Percentiles rank a stretch among this genome's conserved stretches.
These are phyloP conservation scores for Centroberyx gerrardi DNA, from an alignment of 2,797 vertebrate genomes.

Conservation along the genomic window DNA sequence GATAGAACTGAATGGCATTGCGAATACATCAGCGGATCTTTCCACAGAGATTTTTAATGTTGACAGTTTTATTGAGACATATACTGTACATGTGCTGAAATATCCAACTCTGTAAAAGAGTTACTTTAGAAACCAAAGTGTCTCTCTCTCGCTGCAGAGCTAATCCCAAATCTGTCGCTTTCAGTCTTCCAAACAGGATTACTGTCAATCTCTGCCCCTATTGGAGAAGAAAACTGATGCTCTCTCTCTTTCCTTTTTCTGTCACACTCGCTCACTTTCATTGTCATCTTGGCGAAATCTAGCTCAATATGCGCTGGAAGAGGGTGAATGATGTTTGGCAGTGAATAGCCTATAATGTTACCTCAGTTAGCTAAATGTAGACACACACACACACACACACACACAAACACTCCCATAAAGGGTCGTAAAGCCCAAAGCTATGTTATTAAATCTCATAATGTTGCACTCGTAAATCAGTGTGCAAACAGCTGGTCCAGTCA, in stretches of 20 bases:
- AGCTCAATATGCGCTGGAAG: slow-evolving; percentile 37
- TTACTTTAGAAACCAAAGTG: slow-evolving; percentile 52
- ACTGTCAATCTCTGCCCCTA: slow-evolving; percentile 61
- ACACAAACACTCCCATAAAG: slow-evolving; percentile 55
- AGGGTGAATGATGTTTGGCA: slow-evolving; percentile 64
- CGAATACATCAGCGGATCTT: background rate
- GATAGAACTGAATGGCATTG: slow-evolving; percentile 9
- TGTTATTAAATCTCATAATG: slow-evolving; percentile 76
- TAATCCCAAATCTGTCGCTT: slow-evolving; percentile 74
- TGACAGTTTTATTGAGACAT: slow-evolving; percentile 75
- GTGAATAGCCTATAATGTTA: slow-evolving; percentile 60
- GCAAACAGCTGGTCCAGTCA: slow-evolving; percentile 60
- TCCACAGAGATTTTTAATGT: slow-evolving; percentile 35
- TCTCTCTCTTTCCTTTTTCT: slow-evolving; percentile 52
- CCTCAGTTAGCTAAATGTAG: slow-evolving; percentile 59
- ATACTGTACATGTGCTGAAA: slow-evolving; percentile 56
- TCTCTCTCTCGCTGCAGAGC: slow-evolving; percentile 40
- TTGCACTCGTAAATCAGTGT: slow-evolving; percentile 69
- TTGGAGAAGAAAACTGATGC: slow-evolving; percentile 50
- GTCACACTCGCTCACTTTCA: slow-evolving; percentile 67
- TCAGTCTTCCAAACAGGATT: slow-evolving; percentile 72
- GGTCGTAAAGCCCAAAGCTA: slow-evolving; percentile 71
- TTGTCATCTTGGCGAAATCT: slow-evolving; percentile 63
- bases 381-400: slow-evolving; percentile 30
- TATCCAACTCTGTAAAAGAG: slow-evolving; percentile 54